Conservation (phyloP, 1,140 invertebrate species). For the Drosophila subobscura region DNA sequence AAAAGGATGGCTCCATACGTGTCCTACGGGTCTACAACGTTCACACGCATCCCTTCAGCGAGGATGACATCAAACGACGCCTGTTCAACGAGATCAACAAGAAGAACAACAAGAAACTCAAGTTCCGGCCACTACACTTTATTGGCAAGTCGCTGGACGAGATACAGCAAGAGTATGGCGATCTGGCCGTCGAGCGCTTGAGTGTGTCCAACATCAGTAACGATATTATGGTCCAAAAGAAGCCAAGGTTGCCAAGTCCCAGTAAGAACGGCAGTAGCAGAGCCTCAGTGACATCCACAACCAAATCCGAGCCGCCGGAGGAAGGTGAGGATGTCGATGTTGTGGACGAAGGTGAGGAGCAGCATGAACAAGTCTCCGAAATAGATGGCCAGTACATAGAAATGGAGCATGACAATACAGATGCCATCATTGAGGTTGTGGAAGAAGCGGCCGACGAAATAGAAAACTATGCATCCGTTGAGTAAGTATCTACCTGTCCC, state of each 20-base stretch:
- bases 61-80: slow-evolving; percentile 73
- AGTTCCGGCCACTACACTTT: slow-evolving; percentile 66
- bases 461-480: slow-evolving; percentile 53
- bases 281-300: background rate
- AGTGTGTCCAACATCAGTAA: slow-evolving; percentile 62
- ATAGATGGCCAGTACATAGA: slow-evolving; percentile 46
- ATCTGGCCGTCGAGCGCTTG: slow-evolving; percentile 65
- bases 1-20: slow-evolving; percentile 64
- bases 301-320: background rate
- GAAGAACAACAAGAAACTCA: slow-evolving; percentile 65
- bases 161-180: slow-evolving; percentile 68
- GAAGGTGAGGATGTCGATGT: slow-evolving; percentile 47
- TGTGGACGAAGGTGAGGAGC: slow-evolving; percentile 41
- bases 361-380: slow-evolving; percentile 10
- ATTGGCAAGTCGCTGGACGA: slow-evolving; percentile 71
- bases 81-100: slow-evolving; percentile 76
- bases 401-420: slow-evolving; percentile 57
- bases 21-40: slow-evolving; percentile 71
- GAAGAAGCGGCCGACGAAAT: slow-evolving; percentile 59
- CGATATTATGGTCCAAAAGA: slow-evolving; percentile 66
- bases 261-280: slow-evolving; percentile 16
- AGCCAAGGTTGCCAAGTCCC: slow-evolving; percentile 38
- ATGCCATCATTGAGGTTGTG: slow-evolving; percentile 69
- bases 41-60: slow-evolving; percentile 71
- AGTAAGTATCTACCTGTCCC: slow-evolving; percentile 42